A percentile compares a stretch with the other conserved stretches of the same genome.
Conservation (phyloP, 2,797 vertebrate genomes). For the Margarornis squamiger region DNA sequence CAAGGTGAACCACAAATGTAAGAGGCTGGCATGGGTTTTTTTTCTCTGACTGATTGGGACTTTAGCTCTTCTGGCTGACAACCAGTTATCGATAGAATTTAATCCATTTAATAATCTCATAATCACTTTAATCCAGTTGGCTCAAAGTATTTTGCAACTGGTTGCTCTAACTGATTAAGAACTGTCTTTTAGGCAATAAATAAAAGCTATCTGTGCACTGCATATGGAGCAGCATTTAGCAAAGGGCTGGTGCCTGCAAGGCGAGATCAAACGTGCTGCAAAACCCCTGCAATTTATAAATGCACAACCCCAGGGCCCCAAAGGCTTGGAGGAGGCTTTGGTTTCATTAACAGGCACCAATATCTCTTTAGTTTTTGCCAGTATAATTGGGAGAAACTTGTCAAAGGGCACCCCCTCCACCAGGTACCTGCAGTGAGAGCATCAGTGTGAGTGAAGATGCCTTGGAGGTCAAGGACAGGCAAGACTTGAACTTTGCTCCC, state of each 20-base stretch:
- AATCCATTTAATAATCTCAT: conserved; percentile 70
- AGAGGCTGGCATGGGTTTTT: conserved; percentile 1
- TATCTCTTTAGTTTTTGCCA: not conserved
- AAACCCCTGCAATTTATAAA: not conserved
- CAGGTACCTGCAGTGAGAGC: not conserved
- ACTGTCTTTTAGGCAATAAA: conserved; percentile 43
- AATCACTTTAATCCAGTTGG: conserved; percentile 64
- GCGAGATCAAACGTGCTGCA: not conserved
- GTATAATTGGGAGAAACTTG: not conserved
- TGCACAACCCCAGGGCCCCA: not conserved
- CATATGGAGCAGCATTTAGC: not conserved
- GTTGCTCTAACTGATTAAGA: conserved; percentile 50
- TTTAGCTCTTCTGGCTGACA: conserved; percentile 46
- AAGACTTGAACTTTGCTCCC: not conserved
- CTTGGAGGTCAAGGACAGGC: not conserved
- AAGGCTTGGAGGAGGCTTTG: not conserved
- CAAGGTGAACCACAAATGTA: conserved; percentile 66
- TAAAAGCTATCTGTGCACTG: conserved; percentile 21
- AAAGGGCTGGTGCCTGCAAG: not conserved
- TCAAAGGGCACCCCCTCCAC: not conserved
- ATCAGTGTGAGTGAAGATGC: not conserved
- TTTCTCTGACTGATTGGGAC: conserved; percentile 46
- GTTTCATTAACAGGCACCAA: not conserved
- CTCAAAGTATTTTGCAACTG: conserved; percentile 44
- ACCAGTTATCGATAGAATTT: conserved; percentile 59